These are phyloP conservation scores for Lemur catta DNA, from an alignment of 2,797 vertebrate genomes.

Conservation along the genomic window DNA sequence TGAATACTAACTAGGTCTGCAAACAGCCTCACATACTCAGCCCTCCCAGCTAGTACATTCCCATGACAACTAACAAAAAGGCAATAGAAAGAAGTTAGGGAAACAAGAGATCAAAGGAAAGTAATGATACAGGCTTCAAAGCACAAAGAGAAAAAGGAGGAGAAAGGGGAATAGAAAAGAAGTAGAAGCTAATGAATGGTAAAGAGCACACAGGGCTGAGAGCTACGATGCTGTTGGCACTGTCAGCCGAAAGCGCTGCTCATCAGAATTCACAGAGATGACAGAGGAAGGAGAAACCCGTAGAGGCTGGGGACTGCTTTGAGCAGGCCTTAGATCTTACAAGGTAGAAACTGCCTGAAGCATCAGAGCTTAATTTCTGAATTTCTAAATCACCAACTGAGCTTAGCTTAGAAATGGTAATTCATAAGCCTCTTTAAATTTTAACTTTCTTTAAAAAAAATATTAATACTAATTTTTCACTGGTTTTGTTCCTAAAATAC, in stretches of 20 bases:
- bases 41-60: neutral
- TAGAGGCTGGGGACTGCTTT: neutral
- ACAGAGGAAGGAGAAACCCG: neutral
- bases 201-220: neutral
- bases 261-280: neutral
- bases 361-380: slow-evolving; percentile 36
- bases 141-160: neutral
- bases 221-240: neutral
- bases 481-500: neutral
- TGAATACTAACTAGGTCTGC: neutral
- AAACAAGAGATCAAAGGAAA: slow-evolving; percentile 28
- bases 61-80: slow-evolving; percentile 9
- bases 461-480: neutral
- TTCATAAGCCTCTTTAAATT: neutral
- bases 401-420: slow-evolving; percentile 37
- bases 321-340: neutral
- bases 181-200: neutral
- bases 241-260: neutral
- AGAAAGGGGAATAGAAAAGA: neutral
- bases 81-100: neutral
- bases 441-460: slow-evolving; percentile 36
- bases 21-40: neutral
- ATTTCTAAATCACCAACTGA: slow-evolving; percentile 41
- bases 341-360: neutral
- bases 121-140: slow-evolving; percentile 23